Percentiles rank a stretch among this genome's conserved stretches.
Evolutionary conservation across 2,113 vertebrate genomes (phyloP).

Genomic region (Sinosuthora webbiana): DNA sequence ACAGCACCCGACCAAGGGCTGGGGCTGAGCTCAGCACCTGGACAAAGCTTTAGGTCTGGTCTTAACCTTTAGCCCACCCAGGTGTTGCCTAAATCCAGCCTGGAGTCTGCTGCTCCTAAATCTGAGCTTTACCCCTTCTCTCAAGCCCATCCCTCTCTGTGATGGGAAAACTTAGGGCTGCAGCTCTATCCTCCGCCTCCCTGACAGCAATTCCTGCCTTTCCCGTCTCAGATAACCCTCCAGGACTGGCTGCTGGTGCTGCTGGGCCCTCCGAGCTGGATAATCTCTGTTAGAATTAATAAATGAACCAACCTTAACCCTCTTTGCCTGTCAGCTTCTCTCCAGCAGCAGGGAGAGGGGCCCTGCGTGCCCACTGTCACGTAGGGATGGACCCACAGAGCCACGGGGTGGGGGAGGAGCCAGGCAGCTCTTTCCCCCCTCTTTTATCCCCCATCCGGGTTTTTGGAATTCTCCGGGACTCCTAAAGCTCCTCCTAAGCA

Average conservation of each 20-base stretch:
- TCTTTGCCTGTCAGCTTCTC: not conserved
- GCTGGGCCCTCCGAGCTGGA: not conserved
- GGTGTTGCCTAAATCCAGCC: not conserved
- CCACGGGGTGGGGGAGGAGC: not conserved
- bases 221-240: not conserved
- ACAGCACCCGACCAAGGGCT: not conserved
- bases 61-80: not conserved
- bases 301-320: not conserved
- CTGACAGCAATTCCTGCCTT: not conserved
- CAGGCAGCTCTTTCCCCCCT: not conserved
- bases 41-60: not conserved
- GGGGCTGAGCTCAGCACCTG: not conserved
- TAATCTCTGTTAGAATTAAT: not conserved
- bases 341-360: not conserved
- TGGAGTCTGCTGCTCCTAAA: not conserved
- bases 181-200: not conserved
- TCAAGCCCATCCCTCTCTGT: fast-evolving
- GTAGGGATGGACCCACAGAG: not conserved
- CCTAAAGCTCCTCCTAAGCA: not conserved
- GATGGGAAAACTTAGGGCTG: not conserved
- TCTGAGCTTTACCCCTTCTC: not conserved
- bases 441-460: fast-evolving
- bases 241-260: not conserved
- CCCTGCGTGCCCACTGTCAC: not conserved
- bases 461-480: not conserved